Conservation (phyloP, 2,113 vertebrate species). For the Scalopus aquaticus region DNA sequence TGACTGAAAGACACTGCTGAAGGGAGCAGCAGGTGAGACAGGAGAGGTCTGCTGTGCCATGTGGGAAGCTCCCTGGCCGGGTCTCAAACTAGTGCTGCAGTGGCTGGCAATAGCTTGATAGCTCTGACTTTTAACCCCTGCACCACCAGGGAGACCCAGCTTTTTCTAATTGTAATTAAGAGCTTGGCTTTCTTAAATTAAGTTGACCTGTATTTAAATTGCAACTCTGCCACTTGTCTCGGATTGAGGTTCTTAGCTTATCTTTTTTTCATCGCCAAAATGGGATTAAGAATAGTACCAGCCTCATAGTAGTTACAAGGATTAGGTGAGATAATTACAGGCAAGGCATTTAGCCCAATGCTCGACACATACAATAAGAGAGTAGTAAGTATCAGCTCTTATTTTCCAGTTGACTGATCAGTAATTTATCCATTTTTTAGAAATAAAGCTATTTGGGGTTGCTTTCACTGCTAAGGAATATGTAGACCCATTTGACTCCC, state of each 20-base stretch:
- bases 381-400: neutral
- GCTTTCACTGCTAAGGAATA: neutral
- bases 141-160: too few species aligned
- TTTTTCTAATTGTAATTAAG: slow-evolving; percentile 31
- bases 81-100: too few species aligned
- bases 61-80: too few species aligned
- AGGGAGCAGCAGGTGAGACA: too few species aligned
- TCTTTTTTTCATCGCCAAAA: slow-evolving; percentile 37
- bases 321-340: neutral
- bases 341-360: neutral
- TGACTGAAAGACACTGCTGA: too few species aligned
- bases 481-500: neutral
- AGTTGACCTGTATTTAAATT: neutral
- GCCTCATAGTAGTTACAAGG: neutral
- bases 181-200: neutral
- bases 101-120: too few species aligned
- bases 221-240: neutral
- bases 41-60: too few species aligned
- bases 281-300: neutral
- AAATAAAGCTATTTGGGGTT: slow-evolving; percentile 20
- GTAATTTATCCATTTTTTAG: neutral
- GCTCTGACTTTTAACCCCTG: too few species aligned
- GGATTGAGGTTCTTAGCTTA: neutral
- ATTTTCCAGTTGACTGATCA: neutral
- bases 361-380: neutral